Evolutionary conservation across 1,140 invertebrate species (phyloP).

Genomic region (Harpegnathos saltator): DNA sequence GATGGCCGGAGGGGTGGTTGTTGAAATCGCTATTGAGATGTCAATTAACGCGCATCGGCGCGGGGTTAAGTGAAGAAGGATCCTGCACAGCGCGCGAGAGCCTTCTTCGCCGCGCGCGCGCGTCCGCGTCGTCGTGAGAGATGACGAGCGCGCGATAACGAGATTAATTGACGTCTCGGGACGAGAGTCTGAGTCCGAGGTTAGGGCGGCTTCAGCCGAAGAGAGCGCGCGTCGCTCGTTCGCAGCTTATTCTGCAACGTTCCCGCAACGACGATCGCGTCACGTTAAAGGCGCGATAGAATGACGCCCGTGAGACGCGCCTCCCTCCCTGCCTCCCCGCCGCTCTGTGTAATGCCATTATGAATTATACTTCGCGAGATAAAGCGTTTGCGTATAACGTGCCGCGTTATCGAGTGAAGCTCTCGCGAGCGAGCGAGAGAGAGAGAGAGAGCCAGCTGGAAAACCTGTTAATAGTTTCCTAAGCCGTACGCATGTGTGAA

Average conservation of each 20-base stretch:
- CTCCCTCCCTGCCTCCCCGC: too few relatives aligned
- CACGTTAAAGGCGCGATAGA: background rate
- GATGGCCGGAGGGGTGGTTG: background rate
- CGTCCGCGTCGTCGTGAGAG: too few relatives aligned
- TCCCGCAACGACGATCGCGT: background rate
- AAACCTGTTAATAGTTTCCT: constrained; percentile 7
- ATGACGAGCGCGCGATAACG: too few relatives aligned
- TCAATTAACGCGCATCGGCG: background rate
- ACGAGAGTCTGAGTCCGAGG: too few relatives aligned
- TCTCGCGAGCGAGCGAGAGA: background rate
- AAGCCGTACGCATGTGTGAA: background rate
- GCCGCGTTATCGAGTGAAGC: background rate
- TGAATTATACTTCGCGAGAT: background rate
- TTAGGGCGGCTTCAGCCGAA: too few relatives aligned
- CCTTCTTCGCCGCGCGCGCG: too few relatives aligned
- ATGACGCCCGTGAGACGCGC: background rate
- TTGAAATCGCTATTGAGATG: constrained; percentile 12
- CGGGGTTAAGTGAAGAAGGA: background rate
- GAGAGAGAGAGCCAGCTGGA: too few relatives aligned
- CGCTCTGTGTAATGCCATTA: background rate
- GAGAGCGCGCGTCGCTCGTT: too few relatives aligned
- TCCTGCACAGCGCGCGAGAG: too few relatives aligned
- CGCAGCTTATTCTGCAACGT: too few relatives aligned
- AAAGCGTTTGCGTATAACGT: background rate
- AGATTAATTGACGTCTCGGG: too few relatives aligned